Conservation (phyloP, 2,797 vertebrate species). For the Sus cebifrons region DNA sequence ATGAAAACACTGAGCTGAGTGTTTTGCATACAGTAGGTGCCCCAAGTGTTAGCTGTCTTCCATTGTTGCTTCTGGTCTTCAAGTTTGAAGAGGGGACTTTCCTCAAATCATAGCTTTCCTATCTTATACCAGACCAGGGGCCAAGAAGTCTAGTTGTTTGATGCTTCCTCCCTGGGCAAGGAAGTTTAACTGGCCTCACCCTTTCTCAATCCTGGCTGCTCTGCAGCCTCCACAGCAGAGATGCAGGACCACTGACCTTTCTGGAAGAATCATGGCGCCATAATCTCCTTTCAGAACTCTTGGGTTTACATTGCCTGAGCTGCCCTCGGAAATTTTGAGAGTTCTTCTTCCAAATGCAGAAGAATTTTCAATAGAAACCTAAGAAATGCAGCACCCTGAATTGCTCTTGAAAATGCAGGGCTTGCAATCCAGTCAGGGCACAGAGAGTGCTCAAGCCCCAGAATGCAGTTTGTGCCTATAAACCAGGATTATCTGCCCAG, state of each 20-base stretch:
- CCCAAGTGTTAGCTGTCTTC: background rate
- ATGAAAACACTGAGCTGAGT: background rate
- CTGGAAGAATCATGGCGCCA: background rate
- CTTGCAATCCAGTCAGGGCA: background rate
- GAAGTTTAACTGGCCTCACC: background rate
- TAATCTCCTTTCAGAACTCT: constrained; percentile 6
- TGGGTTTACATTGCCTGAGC: background rate
- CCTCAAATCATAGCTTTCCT: background rate
- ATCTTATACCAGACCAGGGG: background rate
- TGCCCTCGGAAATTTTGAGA: background rate
- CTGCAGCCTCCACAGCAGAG: background rate
- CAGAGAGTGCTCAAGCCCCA: background rate
- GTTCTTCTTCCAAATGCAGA: constrained; percentile 42
- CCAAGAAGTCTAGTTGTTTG: background rate
- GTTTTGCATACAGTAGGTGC: background rate
- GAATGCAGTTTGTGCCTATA: background rate
- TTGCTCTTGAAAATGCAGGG: constrained; percentile 50
- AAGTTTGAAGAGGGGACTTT: background rate
- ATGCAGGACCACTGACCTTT: background rate
- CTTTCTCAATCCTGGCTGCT: background rate
- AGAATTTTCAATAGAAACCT: constrained; percentile 15
- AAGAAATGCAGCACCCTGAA: background rate
- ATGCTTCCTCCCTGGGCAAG: background rate
- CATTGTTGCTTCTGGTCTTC: background rate
- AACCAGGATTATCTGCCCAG: constrained; percentile 9